Evolutionary conservation across 2,888 invertebrate species (phyloP).

Genomic region (Acanthococcus lagerstroemiae): DNA sequence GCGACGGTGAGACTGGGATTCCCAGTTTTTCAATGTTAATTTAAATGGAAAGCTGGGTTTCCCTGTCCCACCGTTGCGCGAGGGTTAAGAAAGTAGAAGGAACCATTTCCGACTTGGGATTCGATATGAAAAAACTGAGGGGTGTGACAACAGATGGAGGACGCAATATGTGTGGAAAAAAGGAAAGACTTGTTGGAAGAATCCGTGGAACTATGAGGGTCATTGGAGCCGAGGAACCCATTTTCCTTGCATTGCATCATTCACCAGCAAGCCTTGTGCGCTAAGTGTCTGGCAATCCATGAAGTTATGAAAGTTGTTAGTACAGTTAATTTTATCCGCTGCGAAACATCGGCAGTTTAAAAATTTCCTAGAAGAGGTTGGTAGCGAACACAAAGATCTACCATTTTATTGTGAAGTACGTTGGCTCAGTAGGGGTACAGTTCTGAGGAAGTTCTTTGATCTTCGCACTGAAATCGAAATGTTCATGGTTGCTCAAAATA

Average conservation of each 20-base stretch:
- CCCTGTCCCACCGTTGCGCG: no score
- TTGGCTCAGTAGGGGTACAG: not conserved
- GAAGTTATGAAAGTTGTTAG: conserved; percentile 20
- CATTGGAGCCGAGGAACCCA: conserved; percentile 2
- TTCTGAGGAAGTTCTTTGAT: not conserved
- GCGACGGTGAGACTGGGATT: no score
- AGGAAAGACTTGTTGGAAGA: not conserved
- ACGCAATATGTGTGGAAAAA: not conserved
- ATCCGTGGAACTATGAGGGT: not conserved
- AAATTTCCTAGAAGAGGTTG: conserved; percentile 24
- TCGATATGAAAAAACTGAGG: not conserved
- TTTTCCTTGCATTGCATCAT: conserved; percentile 19
- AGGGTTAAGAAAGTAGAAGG: not conserved
- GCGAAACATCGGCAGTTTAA: conserved; percentile 6
- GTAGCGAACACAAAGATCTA: conserved; percentile 15
- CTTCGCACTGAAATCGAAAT: not conserved
- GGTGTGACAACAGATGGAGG: not conserved
- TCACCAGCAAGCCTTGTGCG: conserved; percentile 16
- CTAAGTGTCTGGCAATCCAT: conserved; percentile 8
- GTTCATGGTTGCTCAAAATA: not conserved
- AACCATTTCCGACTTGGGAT: not conserved
- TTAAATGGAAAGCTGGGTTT: no score
- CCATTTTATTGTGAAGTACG: not conserved
- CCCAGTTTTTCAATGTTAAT: no score
- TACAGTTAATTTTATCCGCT: conserved; percentile 24